Evolutionary conservation across 2,113 vertebrate genomes (phyloP).

Genomic region (Coryphaenoides rupestris): DNA sequence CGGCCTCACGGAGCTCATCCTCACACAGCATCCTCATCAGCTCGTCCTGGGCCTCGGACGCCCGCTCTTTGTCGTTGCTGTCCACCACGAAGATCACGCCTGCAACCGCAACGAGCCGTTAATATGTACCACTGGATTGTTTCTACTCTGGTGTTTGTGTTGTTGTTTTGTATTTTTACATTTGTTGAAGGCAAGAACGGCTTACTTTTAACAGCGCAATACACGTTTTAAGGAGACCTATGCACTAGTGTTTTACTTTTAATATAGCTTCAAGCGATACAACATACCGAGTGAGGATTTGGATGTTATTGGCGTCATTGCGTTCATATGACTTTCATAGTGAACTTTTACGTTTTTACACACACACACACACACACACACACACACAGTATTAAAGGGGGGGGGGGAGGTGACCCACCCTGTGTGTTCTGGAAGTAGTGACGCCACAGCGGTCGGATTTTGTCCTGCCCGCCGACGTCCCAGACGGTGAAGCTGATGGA

Average conservation of each 20-base stretch:
- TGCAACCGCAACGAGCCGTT: conserved; percentile 45
- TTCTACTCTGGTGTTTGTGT: no score
- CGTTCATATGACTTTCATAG: no score
- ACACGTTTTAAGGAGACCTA: no score
- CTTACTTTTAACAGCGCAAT: no score
- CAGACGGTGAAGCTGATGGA: conserved; percentile 98
- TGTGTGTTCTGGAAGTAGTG: conserved; percentile 99
- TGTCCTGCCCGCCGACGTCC: conserved; percentile 98
- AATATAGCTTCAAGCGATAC: no score
- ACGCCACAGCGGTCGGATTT: conserved; percentile 96
- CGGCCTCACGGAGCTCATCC: conserved; percentile 92
- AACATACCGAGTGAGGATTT: no score
- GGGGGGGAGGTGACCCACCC: conserved; percentile 69
- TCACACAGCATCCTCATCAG: conserved; percentile 93
- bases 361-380: no score
- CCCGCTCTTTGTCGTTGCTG: conserved; percentile 94
- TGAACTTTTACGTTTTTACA: no score
- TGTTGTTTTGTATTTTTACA: no score
- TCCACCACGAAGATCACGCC: conserved; percentile 98
- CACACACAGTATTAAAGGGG: conserved; percentile 8
- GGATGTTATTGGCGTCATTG: no score
- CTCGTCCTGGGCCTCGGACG: conserved; percentile 89
- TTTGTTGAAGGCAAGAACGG: no score
- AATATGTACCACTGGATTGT: background rate
- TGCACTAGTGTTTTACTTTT: no score